phyloP scores from a whole-genome alignment of 1,140 invertebrate species.

The Drosophila asahinai region DNA sequence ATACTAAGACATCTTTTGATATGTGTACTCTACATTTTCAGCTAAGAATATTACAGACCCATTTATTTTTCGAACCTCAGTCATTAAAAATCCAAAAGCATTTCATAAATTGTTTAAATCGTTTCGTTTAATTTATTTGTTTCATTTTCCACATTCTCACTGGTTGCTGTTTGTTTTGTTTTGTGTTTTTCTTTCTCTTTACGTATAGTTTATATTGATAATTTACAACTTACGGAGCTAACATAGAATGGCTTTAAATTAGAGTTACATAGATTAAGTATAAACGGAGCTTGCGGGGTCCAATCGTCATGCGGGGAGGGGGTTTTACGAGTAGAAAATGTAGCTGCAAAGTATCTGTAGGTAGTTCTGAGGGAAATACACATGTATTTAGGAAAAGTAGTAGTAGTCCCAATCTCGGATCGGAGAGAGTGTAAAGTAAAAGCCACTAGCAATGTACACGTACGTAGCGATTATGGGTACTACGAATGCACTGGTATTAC shows the following conservation, averaged over 20 bases:
- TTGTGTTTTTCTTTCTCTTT: constrained; percentile 48
- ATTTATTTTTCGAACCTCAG: too few relatives aligned
- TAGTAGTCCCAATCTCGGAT: constrained; percentile 26
- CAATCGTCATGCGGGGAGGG: constrained; percentile 32
- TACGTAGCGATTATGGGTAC: constrained; percentile 51
- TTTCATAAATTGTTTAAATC: constrained; percentile 43
- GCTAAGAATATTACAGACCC: too few relatives aligned
- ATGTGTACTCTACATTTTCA: too few relatives aligned
- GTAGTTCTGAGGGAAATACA: constrained; percentile 37
- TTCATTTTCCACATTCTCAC: constrained; percentile 79
- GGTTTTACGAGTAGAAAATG: constrained; percentile 50
- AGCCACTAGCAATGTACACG: constrained; percentile 75
- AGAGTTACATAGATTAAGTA: constrained; percentile 74
- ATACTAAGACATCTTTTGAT: too few relatives aligned
- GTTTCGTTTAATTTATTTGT: constrained; percentile 76
- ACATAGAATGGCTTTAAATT: constrained; percentile 82
- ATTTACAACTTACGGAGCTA: constrained; percentile 79
- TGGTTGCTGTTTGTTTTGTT: constrained; percentile 63
- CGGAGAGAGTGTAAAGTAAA: constrained; percentile 52
- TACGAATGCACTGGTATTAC: constrained; percentile 47
- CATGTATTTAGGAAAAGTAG: constrained; percentile 30
- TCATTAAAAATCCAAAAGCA: constrained; percentile 2
- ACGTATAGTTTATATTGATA: constrained; percentile 79
- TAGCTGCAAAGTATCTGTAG: constrained; percentile 59
- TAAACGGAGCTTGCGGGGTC: constrained; percentile 57